A percentile compares a stretch with the other conserved stretches of the same genome.
Conservation (phyloP, 2,888 invertebrate genomes). For the Spicauda simplicius region DNA sequence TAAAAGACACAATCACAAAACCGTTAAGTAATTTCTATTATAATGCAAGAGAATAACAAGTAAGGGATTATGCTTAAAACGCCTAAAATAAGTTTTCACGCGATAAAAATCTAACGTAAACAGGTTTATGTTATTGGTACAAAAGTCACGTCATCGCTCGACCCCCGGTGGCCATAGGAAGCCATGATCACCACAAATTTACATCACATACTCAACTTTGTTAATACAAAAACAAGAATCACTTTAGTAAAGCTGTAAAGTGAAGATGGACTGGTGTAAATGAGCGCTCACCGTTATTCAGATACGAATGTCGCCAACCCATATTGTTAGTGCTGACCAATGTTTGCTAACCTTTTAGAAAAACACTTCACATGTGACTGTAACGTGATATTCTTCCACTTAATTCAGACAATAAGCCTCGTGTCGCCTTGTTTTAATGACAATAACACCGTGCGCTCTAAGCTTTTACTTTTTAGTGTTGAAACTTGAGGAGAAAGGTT, state of each 20-base stretch:
- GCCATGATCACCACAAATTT: slow-evolving; percentile 43
- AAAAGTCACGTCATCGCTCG: slow-evolving; percentile 70
- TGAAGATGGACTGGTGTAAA: slow-evolving; percentile 54
- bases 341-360: slow-evolving; percentile 52
- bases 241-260: slow-evolving; percentile 42
- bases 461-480: background rate
- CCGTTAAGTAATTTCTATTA: too few relatives aligned
- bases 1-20: too few relatives aligned
- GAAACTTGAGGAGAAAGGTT: too few relatives aligned
- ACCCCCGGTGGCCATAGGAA: slow-evolving; percentile 62
- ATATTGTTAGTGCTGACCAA: slow-evolving; percentile 57
- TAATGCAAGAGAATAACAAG: background rate
- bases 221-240: slow-evolving; percentile 39
- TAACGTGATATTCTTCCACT: slow-evolving; percentile 24
- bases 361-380: slow-evolving; percentile 37
- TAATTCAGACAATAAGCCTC: slow-evolving; percentile 13
- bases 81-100: slow-evolving; percentile 21
- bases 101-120: slow-evolving; percentile 43
- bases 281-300: slow-evolving; percentile 72
- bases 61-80: background rate
- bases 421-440: background rate
- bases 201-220: slow-evolving; percentile 52
- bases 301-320: slow-evolving; percentile 70
- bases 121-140: slow-evolving; percentile 60
- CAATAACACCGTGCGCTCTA: background rate